phyloP scores from a whole-genome alignment of 2,797 vertebrate genomes.

The Melanotaenia nigrans region DNA sequence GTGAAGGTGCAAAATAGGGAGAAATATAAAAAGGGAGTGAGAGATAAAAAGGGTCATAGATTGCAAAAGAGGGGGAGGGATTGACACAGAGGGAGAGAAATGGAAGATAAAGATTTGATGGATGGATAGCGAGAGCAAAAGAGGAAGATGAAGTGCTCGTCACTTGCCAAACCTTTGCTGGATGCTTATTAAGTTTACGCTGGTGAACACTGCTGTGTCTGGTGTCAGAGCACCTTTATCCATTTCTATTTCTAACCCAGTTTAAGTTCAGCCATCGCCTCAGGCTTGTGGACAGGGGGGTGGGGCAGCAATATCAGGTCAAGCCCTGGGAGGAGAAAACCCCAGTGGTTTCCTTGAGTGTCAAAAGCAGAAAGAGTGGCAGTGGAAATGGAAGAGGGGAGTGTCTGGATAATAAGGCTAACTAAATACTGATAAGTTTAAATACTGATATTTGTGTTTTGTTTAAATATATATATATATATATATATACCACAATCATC shows the following conservation, averaged over 20 bases:
- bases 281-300: slow-evolving; percentile 47
- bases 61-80: slow-evolving; percentile 40
- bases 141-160: slow-evolving; percentile 40
- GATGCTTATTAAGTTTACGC: slow-evolving; percentile 43
- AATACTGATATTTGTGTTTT: not conserved
- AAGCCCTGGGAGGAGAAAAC: slow-evolving; percentile 53
- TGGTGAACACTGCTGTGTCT: slow-evolving; percentile 14
- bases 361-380: slow-evolving; percentile 28
- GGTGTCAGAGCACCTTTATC: slow-evolving; percentile 41
- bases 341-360: slow-evolving; percentile 55
- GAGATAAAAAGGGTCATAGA: slow-evolving; percentile 54
- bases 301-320: slow-evolving; percentile 53
- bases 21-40: slow-evolving; percentile 42
- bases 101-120: slow-evolving; percentile 46
- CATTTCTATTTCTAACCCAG: slow-evolving; percentile 45
- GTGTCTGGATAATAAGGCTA: slow-evolving; percentile 22
- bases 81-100: slow-evolving; percentile 45
- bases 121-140: slow-evolving; percentile 42
- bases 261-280: slow-evolving; percentile 60
- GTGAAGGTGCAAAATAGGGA: slow-evolving; percentile 46
- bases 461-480: no score
- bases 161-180: slow-evolving; percentile 30
- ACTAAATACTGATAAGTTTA: slow-evolving; percentile 1
- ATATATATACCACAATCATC: not conserved
- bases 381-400: slow-evolving; percentile 15